Base-by-base conservation (phyloP, 2,797 vertebrate genomes). In the Coccyzus lansbergi region DNA sequence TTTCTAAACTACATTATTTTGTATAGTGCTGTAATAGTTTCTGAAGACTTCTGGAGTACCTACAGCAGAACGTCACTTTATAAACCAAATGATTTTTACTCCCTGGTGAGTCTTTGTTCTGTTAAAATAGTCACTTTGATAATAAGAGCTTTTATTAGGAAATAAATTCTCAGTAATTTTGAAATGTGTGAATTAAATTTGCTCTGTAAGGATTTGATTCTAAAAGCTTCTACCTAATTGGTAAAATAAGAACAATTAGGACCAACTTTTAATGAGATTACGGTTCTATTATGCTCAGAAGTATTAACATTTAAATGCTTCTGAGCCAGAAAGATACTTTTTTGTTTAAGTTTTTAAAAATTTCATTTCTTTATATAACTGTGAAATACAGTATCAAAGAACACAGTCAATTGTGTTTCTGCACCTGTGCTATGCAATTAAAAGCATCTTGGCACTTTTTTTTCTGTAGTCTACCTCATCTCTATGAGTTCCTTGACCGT, bases 131-230 rank as follows among this genome's bases (percentile, higher is more conserved):
- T 70, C 33, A 68, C 31, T 46, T 76, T 64, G 25, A 76, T 46
- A 82, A 63, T 52, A 84, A 90, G 7, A 65, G 5, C 16, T 67
- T 91, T 17, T 52, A 34, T 53, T 92, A 82, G 33, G 25, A 88
- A 91, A 72, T 34, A 83, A 60, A 53, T 63, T 59, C 79, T 38
- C 52, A 67, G 31, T 63, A 72, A 81, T 28, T 77, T 84, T 91
- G 53, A 80, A 84, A 91, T 64, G 62, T 33, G 15, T 74, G 25
- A 74, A 71, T 76, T 86, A 81, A 80, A 88, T 92, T 87, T 74
- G 20, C 25, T 78, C 33, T 67, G 22, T 63, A 63, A 88, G 36
- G 26, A 48, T 36, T 90, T 69, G 31, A 70, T 76, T 91, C 71
- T 90, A 8, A 87, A 82, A 83, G 55, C 21, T 34, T 91, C 59